Percentiles rank a stretch among this genome's conserved stretches.
phyloP scores from a whole-genome alignment of 2,113 vertebrate genomes.

The Peromyscus maniculatus region DNA sequence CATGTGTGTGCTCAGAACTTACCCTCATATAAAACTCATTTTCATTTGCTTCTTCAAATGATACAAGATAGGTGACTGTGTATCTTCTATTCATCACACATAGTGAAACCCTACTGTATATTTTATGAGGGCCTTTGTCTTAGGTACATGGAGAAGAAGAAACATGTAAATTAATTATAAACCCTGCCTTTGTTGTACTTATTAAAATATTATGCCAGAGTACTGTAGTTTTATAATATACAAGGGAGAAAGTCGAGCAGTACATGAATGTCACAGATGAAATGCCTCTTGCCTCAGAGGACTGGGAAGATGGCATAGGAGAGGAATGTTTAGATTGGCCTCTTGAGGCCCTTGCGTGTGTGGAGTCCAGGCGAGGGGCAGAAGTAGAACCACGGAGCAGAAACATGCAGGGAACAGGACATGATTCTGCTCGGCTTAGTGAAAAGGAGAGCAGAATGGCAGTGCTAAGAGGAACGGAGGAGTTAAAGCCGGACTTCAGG shows the following conservation, averaged over 20 bases:
- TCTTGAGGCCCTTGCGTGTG: background rate
- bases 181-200: background rate
- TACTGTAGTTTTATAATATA: conserved; percentile 2
- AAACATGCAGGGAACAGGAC: background rate
- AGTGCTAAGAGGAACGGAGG: background rate
- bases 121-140: background rate
- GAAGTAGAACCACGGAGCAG: background rate
- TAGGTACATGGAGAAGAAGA: background rate
- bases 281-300: background rate
- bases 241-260: background rate
- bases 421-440: background rate
- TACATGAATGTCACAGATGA: background rate
- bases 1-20: background rate
- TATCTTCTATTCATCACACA: background rate
- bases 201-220: background rate
- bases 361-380: background rate
- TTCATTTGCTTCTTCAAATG: background rate
- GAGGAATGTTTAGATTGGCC: background rate
- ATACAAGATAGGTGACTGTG: background rate
- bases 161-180: conserved; percentile 42
- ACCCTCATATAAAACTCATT: background rate
- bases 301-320: background rate
- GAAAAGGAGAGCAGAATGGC: background rate
- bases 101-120: background rate
- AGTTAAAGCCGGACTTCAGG: background rate